Evolutionary conservation across 2,797 vertebrate genomes (phyloP), one percentile per base, ranked within the genome.

Genomic region (Tarsius wallacei): DNA sequence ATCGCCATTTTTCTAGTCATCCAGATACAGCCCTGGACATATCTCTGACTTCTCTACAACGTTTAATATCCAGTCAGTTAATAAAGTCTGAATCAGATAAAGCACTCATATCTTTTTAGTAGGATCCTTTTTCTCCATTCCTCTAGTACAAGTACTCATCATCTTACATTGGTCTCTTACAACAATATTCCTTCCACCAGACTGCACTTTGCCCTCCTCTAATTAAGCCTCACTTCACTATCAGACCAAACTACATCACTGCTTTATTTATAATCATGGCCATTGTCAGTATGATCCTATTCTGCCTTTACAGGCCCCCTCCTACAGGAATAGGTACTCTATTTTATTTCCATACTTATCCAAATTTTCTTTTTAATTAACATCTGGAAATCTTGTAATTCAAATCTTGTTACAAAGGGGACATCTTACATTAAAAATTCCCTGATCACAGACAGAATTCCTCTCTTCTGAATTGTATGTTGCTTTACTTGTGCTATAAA

Each of bases 401-500:
- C 21, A 57, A 93, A 66, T 21, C 51, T 51, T 83, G 63, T 83
- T 82, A 84, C 21, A 87, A 84, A 93, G 33, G 8, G 15, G 14
- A 74, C 22, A 87, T 16, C 51, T 93, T 71, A 21, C 12, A 42
- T 53, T 12, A 90, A 93, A 96, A 33, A 11, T 59, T 47, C 5
- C 90, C 61, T 71, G 31, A 78, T 87, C 63, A 83, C 12, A 70
- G 15, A 77, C 15, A 84, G 13, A 91, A 76, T 91, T 84, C 66
- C 15, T 95, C 51, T 90, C 59, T 94, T 83, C 66, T 90, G 42
- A 59, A 89, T 7, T 77, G 0, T 76, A 71, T 21, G 36, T 33
- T 90, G 61, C 28, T 76, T 95, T 85, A 93, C 85, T 47, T 81
- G 28, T 70, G 87, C 21, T n/a, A 86, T 42, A 83, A 85, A 80